Evolutionary conservation across 2,888 invertebrate species (phyloP), one percentile per base, ranked within the genome.

Genomic region (Cosmia trapezina): DNA sequence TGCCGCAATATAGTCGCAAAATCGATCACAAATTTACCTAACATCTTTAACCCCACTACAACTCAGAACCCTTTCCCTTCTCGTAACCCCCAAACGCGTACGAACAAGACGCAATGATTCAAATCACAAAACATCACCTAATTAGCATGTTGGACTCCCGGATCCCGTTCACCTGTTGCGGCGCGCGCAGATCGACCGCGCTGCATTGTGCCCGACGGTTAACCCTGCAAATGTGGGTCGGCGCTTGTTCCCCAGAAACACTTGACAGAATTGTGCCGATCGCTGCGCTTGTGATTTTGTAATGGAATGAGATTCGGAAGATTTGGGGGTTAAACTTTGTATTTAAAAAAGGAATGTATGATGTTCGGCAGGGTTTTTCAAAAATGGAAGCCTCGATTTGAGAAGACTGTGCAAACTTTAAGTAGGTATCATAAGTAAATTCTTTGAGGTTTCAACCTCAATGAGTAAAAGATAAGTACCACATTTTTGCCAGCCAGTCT

Each of bases 161-260:
- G 66, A 72, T 80, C 76, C 68, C 68, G 87, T 85, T 90, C 93
- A 95, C 95, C 95, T 95, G 95, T 95, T 95, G 95, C 93, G 95
- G 93, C 95, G 95, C 95, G 95, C 95, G 95, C 95, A 94, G 87
- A 95, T 95, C 95, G 95, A 95, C 94, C 94, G 87, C 83, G 84
- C 89, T 90, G 91, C 91, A 91, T 89, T 90, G 90, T 89, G 88
- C 86, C 81, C 85, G 88, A 88, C 87, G 90, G 90, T 90, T 89
- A 89, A 88, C 89, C 89, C 88, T 85, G 85, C 81, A 84, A 83
- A 87, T 87, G 80, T 86, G 86, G 86, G 86, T 86, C 86, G 86
- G 68, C 59, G 73, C 65, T 77, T 71, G 75, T 83, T 76, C 76
- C 76, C 66, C 64, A 75, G 83, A 64, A 73, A 87, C 81, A 87